Base-by-base conservation (phyloP, 53 echinoderm and acorn worm genomes). In the Holothuria scabra region DNA sequence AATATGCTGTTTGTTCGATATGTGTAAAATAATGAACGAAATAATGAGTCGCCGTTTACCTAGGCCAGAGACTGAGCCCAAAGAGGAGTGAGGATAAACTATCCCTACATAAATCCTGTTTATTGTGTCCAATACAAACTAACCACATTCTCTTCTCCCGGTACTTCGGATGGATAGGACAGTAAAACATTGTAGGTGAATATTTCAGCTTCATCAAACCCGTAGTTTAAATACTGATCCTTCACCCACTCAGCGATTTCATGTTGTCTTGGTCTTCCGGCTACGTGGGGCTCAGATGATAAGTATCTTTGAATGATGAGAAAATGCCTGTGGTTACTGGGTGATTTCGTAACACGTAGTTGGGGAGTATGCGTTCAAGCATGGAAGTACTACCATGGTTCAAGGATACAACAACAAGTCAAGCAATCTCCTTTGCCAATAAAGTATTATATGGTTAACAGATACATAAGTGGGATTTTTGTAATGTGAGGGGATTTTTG, bases 61-160 rank as follows among this genome's bases (percentile, higher is more conserved):
- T 4, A 6, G 35, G 35, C 35, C 35, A 3, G 3, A 35, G 3
- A 35, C 35, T 3, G 20, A 2, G 20, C 46, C n/a, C n/a, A n/a
- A n/a, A 5, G 20, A 18, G 8, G 20, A 6, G 8, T n/a, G n/a
- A n/a, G n/a, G n/a, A n/a, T n/a, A n/a, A n/a, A n/a, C n/a, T n/a
- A n/a, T n/a, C 6, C 18, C 62, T 19, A 3, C 0, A n/a, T 3
- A 37, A 24, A n/a, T 67, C 2, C 11, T 28, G 21, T 28, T 56
- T n/a, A n/a, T n/a, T 8, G 41, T 41, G 10, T 10, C 7, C 41
- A 41, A 41, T 41, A 10, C 41, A 41, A 41, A 86, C 90, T 44
- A 59, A 95, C 95, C 93, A 49, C 85, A 63, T 92, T 95, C 46
- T 93, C 91, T 64, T 95, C 88, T 12, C 93, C 85, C 8, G 80